phyloP scores from a whole-genome alignment of 2,797 vertebrate genomes.

The Trachurus trachurus region DNA sequence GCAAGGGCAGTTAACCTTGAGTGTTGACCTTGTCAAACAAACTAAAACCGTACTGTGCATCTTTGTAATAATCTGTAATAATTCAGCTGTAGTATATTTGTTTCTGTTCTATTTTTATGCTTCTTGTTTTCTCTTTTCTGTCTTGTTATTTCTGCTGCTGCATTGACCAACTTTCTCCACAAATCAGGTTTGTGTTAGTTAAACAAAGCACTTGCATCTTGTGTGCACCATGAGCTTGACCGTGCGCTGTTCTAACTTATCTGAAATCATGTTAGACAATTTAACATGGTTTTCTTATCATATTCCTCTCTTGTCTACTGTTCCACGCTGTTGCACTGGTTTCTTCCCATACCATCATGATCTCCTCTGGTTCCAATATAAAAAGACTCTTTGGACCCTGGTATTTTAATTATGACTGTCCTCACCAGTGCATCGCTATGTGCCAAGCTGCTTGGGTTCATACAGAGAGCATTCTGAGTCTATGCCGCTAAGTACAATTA shows the following conservation, averaged over 20 bases:
- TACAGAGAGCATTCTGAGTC: neutral
- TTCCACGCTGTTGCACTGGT: neutral
- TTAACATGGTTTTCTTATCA: neutral
- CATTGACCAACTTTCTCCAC: constrained; percentile 27
- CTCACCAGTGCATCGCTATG: neutral
- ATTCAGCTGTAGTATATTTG: neutral
- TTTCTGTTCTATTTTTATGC: constrained; percentile 4
- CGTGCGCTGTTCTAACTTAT: neutral
- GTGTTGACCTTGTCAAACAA: neutral
- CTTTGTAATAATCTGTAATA: too few relatives aligned
- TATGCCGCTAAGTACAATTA: neutral
- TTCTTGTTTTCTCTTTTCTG: neutral
- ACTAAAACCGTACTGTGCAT: neutral
- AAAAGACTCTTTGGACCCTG: neutral
- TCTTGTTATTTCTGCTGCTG: constrained; percentile 7
- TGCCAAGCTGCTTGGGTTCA: constrained; percentile 1
- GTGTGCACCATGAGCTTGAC: neutral
- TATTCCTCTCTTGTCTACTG: neutral
- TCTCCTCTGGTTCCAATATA: neutral
- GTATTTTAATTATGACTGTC: neutral
- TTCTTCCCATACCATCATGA: neutral
- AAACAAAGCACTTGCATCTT: neutral
- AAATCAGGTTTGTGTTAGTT: constrained; percentile 5
- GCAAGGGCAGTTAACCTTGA: neutral
- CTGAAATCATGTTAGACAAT: constrained; percentile 11